phyloP scores from a whole-genome alignment of 2,888 invertebrate genomes.

The Blomia tropicalis region DNA sequence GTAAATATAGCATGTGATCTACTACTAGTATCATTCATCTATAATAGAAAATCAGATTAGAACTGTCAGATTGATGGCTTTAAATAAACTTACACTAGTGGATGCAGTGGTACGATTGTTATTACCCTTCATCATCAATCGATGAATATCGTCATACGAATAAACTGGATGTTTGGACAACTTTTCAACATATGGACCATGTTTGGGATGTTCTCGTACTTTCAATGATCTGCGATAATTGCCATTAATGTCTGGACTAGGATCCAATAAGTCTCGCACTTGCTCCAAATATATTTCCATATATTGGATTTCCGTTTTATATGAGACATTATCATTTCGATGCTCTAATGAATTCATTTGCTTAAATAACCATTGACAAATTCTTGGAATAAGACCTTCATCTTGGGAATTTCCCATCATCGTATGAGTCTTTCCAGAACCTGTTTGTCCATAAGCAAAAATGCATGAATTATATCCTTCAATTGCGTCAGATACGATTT shows the following conservation, averaged over 20 bases:
- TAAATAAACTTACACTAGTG: constrained; percentile 44
- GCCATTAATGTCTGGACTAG: background rate
- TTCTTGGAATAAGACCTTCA: constrained; percentile 67
- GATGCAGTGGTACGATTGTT: constrained; percentile 60
- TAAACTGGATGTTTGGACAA: constrained; percentile 67
- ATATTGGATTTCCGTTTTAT: constrained; percentile 44
- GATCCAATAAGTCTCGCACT: constrained; percentile 10
- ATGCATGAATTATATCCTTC: constrained; percentile 76
- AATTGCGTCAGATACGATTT: constrained; percentile 63
- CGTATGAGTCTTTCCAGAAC: constrained; percentile 75
- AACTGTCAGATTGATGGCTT: background rate
- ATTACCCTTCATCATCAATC: constrained; percentile 48
- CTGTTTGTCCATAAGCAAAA: constrained; percentile 79
- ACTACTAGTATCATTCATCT: constrained; percentile 77
- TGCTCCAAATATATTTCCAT: constrained; percentile 17
- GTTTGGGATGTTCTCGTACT: constrained; percentile 60
- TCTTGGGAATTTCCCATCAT: constrained; percentile 68
- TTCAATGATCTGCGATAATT: constrained; percentile 46
- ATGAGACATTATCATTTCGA: constrained; percentile 56
- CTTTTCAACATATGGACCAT: constrained; percentile 71
- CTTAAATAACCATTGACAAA: constrained; percentile 59
- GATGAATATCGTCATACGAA: constrained; percentile 70
- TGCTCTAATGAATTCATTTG: constrained; percentile 58
- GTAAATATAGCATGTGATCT: constrained; percentile 81
- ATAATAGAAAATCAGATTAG: background rate